Evolutionary conservation across 2,888 invertebrate genomes (phyloP).

Genomic region (Alentia gelatinosa): DNA sequence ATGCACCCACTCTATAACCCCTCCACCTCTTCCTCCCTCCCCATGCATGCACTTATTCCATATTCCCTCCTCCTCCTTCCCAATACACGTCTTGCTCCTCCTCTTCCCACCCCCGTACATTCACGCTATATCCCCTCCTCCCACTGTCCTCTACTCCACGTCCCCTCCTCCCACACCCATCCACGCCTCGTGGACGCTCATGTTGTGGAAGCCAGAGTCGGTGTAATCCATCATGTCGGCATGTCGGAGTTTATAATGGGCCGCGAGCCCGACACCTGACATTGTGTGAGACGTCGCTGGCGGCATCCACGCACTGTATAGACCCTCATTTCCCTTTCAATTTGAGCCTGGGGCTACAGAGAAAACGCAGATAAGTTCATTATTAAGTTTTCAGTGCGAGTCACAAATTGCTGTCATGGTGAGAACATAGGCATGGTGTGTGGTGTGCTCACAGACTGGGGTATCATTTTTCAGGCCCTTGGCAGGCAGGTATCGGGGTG

Average conservation of each 20-base stretch:
- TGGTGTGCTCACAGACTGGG: background rate
- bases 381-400: slow-evolving; percentile 21
- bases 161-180: background rate
- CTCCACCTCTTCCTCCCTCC: too few relatives aligned
- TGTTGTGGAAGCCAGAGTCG: background rate
- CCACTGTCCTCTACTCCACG: background rate
- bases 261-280: background rate
- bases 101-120: background rate
- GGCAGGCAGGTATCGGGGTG: background rate
- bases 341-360: background rate
- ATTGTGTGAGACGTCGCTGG: background rate
- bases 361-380: background rate
- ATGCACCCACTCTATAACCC: too few relatives aligned
- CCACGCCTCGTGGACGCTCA: background rate
- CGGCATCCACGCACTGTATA: background rate
- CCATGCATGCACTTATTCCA: background rate
- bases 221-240: slow-evolving; percentile 16
- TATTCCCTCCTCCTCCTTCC: background rate
- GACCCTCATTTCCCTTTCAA: slow-evolving; percentile 19
- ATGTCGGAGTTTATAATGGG: slow-evolving; percentile 33
- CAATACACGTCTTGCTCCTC: background rate
- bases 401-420: background rate
- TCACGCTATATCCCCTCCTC: background rate
- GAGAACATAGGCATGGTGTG: background rate
- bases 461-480: background rate